Percentiles rank a stretch among this genome's conserved stretches.
phyloP scores from a whole-genome alignment of 2,888 invertebrate genomes.

The Drosophila gaucha region DNA sequence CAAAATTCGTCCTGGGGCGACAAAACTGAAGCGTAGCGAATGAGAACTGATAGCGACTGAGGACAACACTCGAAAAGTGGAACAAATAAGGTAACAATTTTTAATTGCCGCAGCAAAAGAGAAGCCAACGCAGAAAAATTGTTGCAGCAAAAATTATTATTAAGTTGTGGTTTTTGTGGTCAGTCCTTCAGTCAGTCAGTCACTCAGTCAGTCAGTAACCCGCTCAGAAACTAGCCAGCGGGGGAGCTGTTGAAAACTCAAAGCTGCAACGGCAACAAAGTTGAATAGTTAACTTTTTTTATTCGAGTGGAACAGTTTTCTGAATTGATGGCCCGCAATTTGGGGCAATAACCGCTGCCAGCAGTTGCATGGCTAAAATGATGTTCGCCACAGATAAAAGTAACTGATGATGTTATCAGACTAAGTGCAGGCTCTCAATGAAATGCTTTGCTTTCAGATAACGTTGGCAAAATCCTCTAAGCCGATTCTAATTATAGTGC shows the following conservation, averaged over 20 bases:
- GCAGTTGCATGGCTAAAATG: slow-evolving; percentile 5
- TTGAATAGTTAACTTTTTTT: slow-evolving; percentile 57
- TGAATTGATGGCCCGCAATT: slow-evolving; percentile 41
- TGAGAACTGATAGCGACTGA: slow-evolving; percentile 36
- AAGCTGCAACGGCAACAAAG: slow-evolving; percentile 55
- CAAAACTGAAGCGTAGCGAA: slow-evolving; percentile 41
- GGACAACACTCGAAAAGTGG: slow-evolving; percentile 55
- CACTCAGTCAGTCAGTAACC: slow-evolving; percentile 16
- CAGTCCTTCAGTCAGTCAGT: slow-evolving; percentile 22
- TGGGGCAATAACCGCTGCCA: slow-evolving; percentile 42
- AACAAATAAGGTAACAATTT: slow-evolving; percentile 78
- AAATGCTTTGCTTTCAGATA: background rate
- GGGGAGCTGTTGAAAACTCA: slow-evolving; percentile 9
- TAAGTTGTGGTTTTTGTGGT: slow-evolving; percentile 66
- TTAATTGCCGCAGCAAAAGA: slow-evolving; percentile 68
- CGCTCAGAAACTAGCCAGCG: slow-evolving; percentile 8
- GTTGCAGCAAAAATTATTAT: slow-evolving; percentile 65
- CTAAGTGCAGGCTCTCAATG: slow-evolving; percentile 6
- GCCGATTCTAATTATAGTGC: background rate
- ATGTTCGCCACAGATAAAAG: background rate
- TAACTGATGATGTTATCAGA: slow-evolving; percentile 13
- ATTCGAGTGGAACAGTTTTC: slow-evolving; percentile 54
- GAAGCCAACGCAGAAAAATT: slow-evolving; percentile 42
- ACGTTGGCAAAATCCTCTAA: no score
- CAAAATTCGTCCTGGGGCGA: slow-evolving; percentile 58